Conservation (phyloP, 1,140 invertebrate genomes). For the Drosophila orosa region DNA sequence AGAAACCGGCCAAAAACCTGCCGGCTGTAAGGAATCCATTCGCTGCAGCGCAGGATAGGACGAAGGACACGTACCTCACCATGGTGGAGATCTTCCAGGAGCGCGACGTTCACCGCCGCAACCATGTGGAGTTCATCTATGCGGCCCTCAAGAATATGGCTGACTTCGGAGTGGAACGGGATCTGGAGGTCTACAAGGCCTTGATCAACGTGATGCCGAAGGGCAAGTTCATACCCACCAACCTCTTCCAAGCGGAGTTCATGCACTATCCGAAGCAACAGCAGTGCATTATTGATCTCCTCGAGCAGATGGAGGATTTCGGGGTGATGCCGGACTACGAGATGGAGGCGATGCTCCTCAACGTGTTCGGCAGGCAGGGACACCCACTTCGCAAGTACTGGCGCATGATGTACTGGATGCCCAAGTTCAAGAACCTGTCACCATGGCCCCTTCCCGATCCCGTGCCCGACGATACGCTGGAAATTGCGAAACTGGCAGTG, state of each 20-base stretch:
- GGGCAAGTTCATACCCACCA: conserved; percentile 93
- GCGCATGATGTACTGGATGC: conserved; percentile 99
- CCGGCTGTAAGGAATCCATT: conserved; percentile 72
- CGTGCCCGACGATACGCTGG: conserved; percentile 89
- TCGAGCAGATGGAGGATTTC: conserved; percentile 79
- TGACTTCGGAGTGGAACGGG: conserved; percentile 94
- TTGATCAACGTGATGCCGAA: conserved; percentile 97
- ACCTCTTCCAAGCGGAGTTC: conserved; percentile 93
- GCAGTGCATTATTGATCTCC: conserved; percentile 93
- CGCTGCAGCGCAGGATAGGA: conserved; percentile 85
- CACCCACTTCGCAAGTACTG: conserved; percentile 93
- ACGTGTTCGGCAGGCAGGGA: conserved; percentile 92
- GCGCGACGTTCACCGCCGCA: conserved; percentile 87
- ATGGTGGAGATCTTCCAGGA: conserved; percentile 90
- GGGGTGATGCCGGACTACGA: conserved; percentile 96
- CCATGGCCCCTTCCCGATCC: conserved; percentile 94
- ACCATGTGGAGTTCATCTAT: conserved; percentile 97
- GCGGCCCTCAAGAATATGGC: conserved; percentile 94
- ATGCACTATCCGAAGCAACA: conserved; percentile 98
- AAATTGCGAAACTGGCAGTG: conserved; percentile 94
- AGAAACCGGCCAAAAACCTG: conserved; percentile 44
- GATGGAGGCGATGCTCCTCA: conserved; percentile 91
- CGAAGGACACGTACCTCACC: conserved; percentile 90
- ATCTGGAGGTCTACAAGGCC: conserved; percentile 96
- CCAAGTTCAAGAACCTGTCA: conserved; percentile 96